phyloP scores from a whole-genome alignment of 2,113 vertebrate species.

The Furnarius figulus region DNA sequence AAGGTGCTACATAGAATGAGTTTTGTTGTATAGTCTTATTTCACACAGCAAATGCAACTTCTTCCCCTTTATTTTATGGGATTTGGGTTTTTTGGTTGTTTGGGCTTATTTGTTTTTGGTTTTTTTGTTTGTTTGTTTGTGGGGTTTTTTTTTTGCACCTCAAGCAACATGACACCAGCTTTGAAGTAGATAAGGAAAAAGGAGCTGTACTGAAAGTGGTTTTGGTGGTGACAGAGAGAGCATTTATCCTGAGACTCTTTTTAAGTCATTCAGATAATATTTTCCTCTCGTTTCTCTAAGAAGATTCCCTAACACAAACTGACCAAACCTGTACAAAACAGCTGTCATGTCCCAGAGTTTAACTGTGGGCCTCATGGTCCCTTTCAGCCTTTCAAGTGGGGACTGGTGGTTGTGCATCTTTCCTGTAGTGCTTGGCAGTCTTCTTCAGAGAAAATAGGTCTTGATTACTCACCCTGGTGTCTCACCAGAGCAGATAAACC shows the following conservation, averaged over 20 bases:
- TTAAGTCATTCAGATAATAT: background rate
- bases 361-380: background rate
- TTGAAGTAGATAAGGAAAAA: background rate
- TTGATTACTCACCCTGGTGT: background rate
- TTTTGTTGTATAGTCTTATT: background rate
- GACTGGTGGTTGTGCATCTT: background rate
- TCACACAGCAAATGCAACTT: background rate
- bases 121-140: no score
- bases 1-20: background rate
- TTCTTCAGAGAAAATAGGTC: background rate
- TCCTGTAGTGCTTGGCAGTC: background rate
- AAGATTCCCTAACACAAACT: background rate
- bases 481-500: background rate
- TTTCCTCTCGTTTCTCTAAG: background rate
- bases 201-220: background rate
- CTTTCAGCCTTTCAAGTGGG: background rate
- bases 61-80: background rate
- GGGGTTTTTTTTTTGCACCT: background rate
- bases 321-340: background rate
- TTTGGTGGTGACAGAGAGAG: background rate
- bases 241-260: fast-evolving
- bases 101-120: no score
- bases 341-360: background rate
- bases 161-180: background rate
- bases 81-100: background rate